Base-by-base conservation (phyloP, 2,888 invertebrate genomes). In the Spicauda simplicius region DNA sequence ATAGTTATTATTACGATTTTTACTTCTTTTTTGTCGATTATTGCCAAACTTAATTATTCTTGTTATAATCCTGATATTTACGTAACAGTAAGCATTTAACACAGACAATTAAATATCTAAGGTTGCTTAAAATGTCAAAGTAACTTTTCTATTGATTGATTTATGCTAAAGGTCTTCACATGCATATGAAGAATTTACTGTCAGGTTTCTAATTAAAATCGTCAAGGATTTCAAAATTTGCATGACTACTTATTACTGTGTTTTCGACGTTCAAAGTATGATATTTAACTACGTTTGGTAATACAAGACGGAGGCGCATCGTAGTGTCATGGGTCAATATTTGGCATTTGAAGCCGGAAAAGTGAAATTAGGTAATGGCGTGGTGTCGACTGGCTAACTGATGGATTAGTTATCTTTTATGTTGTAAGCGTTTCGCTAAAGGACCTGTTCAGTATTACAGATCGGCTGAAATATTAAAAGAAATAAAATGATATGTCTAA, bases 291-390 rank as follows among this genome's bases (percentile, higher is more conserved):
- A 68, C 65, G 59, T 68, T 48, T 41, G 72, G 70, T 74, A 72
- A 71, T 70, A 65, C 73, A 80, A 85, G 76, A 86, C 84, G 80
- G 83, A 88, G 88, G 82, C 73, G 74, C 72, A 75, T 79, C 76
- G 3, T 25, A 25, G 75, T 69, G 85, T 84, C 87, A 84, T 80
- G 81, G 91, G 91, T 92, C 90, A 91, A 83, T 84, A 85, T 90
- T 87, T 91, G 90, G 85, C 91, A 91, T 92, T 93, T 90, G 79
- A 81, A 75, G 75, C 77, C 71, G 75, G 78, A 79, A 77, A 81
- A 81, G 80, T 81, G 70, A 76, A 79, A 82, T 90, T 85, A 87
- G 76, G 83, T 86, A 87, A 88, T 74, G n/a, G 45, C 54, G 69
- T 68, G 70, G 75, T 12, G 64, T 20, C 52, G 37, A 14, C 14